Percentiles rank a stretch among this genome's conserved stretches.
These are phyloP conservation scores for Salticus scenicus DNA, from an alignment of 2,888 invertebrate species.

Conservation along the genomic window DNA sequence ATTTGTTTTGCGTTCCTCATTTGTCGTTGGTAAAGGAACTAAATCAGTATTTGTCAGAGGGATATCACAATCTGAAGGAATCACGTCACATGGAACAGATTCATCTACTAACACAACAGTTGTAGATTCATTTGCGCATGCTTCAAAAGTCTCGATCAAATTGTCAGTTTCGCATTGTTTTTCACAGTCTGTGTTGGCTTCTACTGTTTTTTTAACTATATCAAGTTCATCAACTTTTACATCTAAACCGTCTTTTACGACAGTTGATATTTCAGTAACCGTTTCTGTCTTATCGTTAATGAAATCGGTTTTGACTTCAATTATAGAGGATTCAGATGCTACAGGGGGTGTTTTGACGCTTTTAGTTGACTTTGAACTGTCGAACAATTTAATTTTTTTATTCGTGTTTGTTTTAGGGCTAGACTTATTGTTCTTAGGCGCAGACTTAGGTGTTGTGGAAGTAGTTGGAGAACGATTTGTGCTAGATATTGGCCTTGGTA, in stretches of 20 bases:
- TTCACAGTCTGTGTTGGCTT: not conserved
- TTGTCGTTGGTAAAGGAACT: not conserved
- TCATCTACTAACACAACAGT: not conserved
- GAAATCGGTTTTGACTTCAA: too few relatives aligned
- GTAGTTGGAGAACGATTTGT: not conserved
- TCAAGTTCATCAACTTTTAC: not conserved
- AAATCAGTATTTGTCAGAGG: too few relatives aligned
- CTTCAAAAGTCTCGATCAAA: not conserved
- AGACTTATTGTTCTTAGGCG: not conserved
- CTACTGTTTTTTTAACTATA: not conserved
- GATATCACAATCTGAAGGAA: too few relatives aligned
- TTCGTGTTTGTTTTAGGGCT: slow-evolving; percentile 5
- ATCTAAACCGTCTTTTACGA: not conserved
- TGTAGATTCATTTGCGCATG: not conserved
- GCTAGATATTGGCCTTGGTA: slow-evolving; percentile 51
- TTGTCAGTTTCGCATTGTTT: not conserved
- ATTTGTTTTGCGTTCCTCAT: not conserved
- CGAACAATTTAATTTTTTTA: slow-evolving; percentile 3
- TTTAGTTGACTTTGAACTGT: not conserved
- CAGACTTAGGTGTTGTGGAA: not conserved
- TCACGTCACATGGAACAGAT: too few relatives aligned
- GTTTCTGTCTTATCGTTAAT: too few relatives aligned
- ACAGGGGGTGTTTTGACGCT: not conserved
- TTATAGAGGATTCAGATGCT: too few relatives aligned
- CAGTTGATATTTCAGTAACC: too few relatives aligned